These are phyloP conservation scores for Lipotes vexillifer DNA, from an alignment of 2,113 vertebrate species.

Conservation along the genomic window DNA sequence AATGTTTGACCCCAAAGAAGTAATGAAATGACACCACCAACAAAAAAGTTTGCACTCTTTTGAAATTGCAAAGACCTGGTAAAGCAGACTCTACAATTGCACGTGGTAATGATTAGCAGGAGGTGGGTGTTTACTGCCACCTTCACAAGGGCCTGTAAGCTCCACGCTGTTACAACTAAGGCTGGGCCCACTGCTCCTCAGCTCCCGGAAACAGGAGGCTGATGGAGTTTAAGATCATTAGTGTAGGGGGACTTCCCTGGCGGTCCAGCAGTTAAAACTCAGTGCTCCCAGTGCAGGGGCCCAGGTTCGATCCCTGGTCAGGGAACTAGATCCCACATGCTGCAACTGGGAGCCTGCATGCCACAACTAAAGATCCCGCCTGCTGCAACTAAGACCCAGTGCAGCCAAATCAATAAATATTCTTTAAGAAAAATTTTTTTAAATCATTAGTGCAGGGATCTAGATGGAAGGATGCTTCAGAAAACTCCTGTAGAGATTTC, in stretches of 20 bases:
- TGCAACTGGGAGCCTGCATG: too few species aligned
- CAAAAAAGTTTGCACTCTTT: background rate
- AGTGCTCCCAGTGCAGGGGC: too few species aligned
- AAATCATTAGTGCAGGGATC: accelerated
- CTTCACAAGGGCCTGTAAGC: accelerated
- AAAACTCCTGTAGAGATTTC: too few species aligned
- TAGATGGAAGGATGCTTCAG: background rate
- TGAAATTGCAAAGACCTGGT: background rate
- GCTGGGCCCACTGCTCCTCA: accelerated
- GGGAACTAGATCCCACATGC: too few species aligned
- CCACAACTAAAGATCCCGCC: too few species aligned
- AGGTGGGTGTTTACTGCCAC: accelerated
- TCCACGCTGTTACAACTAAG: accelerated
- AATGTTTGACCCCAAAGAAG: background rate
- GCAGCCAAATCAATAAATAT: too few species aligned
- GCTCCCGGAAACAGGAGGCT: background rate
- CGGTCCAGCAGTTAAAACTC: too few species aligned
- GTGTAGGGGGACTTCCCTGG: too few species aligned
- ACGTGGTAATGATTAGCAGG: accelerated
- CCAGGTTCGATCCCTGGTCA: too few species aligned
- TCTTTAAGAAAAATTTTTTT: too few species aligned
- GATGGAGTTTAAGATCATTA: background rate
- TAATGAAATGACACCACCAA: background rate
- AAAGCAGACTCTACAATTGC: accelerated
- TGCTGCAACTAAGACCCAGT: too few species aligned